Conservation (phyloP, 2,113 vertebrate genomes). For the Prochilodus magdalenae region DNA sequence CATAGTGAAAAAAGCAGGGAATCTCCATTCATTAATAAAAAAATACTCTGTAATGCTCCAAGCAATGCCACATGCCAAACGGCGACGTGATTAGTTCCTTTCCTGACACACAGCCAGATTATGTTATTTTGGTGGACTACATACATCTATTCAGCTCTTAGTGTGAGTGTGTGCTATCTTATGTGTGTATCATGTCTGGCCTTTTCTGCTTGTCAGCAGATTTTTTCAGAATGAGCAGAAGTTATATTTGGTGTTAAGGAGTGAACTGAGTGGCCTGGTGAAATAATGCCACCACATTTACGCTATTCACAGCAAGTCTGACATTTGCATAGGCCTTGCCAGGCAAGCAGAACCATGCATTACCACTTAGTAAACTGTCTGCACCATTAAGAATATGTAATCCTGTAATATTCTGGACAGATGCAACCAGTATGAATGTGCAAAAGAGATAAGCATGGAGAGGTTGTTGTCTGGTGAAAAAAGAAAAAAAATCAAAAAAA, state of each 20-base stretch:
- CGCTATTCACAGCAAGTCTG: not conserved
- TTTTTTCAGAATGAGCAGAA: conserved; percentile 24
- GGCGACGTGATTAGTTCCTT: conserved; percentile 16
- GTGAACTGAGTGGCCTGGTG: conserved; percentile 8
- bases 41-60: not conserved
- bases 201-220: conserved; percentile 46
- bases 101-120: conserved; percentile 5
- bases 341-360: conserved; percentile 12
- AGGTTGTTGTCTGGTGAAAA: not conserved
- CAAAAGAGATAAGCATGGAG: not conserved
- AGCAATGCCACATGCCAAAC: conserved; percentile 25
- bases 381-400: too few species aligned
- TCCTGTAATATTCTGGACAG: not conserved
- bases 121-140: conserved; percentile 30
- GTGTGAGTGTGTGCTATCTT: not conserved
- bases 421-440: not conserved
- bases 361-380: conserved; percentile 14
- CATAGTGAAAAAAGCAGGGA: not conserved
- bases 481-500: not conserved
- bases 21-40: conserved; percentile 36
- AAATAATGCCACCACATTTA: conserved; percentile 28
- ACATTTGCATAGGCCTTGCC: not conserved
- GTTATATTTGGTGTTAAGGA: conserved; percentile 41
- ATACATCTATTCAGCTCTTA: conserved; percentile 12
- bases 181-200: not conserved